Conservation (phyloP, 2,888 invertebrate genomes). For the Himalopsyche anomala region DNA sequence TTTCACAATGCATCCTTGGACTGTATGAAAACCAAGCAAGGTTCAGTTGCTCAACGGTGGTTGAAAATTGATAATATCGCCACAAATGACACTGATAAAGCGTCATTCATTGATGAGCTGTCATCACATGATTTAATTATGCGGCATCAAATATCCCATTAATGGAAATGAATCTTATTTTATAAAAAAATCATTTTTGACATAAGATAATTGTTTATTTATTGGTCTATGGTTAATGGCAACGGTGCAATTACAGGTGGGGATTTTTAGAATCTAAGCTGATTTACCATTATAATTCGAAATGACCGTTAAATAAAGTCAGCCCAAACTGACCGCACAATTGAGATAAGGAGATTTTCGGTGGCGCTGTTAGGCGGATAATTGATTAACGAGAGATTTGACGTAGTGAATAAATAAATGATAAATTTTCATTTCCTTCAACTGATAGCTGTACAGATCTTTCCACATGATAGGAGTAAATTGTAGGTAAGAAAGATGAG, state of each 20-base stretch:
- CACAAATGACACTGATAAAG: no score
- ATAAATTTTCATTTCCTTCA: neutral
- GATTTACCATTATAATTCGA: neutral
- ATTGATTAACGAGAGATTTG: neutral
- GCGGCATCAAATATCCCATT: no score
- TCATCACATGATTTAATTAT: no score
- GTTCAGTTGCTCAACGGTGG: no score
- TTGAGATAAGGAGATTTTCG: neutral
- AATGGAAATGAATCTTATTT: no score
- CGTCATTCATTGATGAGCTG: no score
- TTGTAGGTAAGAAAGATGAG: constrained; percentile 19
- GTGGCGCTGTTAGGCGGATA: neutral
- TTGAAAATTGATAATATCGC: no score
- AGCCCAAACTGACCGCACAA: neutral
- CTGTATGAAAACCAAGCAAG: no score
- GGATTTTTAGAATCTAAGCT: neutral
- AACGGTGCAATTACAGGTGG: neutral
- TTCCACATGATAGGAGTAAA: neutral
- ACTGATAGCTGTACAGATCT: constrained; percentile 2
- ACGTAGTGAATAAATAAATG: neutral
- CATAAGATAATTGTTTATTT: neutral
- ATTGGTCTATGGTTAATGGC: neutral
- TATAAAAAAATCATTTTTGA: no score
- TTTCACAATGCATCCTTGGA: no score
- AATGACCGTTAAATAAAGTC: neutral